Evolutionary conservation across 2,888 invertebrate genomes (phyloP), one percentile per base, ranked within the genome.

Genomic region (Ophonus ardosiacus): DNA sequence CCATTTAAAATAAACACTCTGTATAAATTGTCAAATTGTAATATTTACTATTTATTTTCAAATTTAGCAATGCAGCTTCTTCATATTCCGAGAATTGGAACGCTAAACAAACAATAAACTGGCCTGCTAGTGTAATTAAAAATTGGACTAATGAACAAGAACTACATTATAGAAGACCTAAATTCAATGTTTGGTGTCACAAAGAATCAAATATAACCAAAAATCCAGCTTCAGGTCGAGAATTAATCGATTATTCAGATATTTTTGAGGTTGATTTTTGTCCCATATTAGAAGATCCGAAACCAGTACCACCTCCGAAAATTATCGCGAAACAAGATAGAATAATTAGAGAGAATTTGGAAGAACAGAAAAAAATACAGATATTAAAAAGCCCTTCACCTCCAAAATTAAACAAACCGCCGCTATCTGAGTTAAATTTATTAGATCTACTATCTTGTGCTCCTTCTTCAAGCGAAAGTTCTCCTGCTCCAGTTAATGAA

Each of bases 401-500:
- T 0, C 31, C 31, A 6, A 38, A 56, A 57, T 51, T 85, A 2
- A 85, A 57, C 18, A 85, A 85, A 43, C 90, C 90, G 4, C 91
- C 91, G 0, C 86, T 91, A 4, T 89, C 90, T 0, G 88, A 88
- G 56, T 90, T 90, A 76, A 91, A 91, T 81, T 43, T 91, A 21
- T 89, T 89, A 0, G 90, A 90, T 61, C 86, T 90, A 10, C 84
- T 84, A 8, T 31, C 85, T 6, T 43, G 43, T 10, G n/a, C 57
- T 40, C 18, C 31, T 10, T 40, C 71, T 88, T 6, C 87, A 86
- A 87, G 90, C 88, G 90, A 92, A 88, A 87, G 92, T 38, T 18
- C 90, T 87, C 90, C 88, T 87, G 92, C 91, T 1, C 90, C 91
- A 87, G 92, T 92, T 88, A 92, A 93, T 86, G 88, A 93, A 7